These are phyloP conservation scores for Dendrocincla tyrannina DNA, from an alignment of 2,797 vertebrate genomes.

Conservation along the genomic window DNA sequence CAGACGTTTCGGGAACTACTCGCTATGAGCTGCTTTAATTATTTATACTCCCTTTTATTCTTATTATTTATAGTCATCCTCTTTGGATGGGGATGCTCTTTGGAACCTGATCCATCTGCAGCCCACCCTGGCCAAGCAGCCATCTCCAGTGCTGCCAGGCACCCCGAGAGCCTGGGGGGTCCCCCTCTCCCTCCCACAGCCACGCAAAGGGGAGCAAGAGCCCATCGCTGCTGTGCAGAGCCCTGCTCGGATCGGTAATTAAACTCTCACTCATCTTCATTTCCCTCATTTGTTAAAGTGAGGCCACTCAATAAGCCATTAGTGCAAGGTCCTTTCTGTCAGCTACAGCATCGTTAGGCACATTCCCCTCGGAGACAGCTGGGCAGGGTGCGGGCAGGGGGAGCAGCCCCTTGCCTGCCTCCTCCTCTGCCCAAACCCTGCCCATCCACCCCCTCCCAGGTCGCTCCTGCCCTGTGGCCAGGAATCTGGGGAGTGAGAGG, in stretches of 20 bases:
- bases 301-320: conserved; percentile 50
- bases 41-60: conserved; percentile 62
- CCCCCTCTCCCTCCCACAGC: not conserved
- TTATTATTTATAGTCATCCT: conserved; percentile 39
- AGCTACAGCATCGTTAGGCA: not conserved
- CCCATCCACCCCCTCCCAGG: not conserved
- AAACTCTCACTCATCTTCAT: conserved; percentile 63
- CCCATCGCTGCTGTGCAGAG: accelerated
- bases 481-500: not conserved
- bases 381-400: not conserved
- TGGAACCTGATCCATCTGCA: not conserved
- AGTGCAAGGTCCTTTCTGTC: conserved; percentile 6
- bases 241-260: not conserved
- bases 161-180: not conserved
- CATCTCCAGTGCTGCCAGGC: not conserved
- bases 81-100: not conserved
- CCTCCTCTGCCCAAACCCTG: not conserved
- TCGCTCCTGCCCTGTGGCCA: not conserved
- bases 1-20: conserved; percentile 62
- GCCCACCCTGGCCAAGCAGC: not conserved
- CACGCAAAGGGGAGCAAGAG: accelerated
- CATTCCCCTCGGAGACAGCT: not conserved
- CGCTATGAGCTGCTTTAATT: conserved; percentile 60
- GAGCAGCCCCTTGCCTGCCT: not conserved
- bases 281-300: conserved; percentile 41